Evolutionary conservation across 1,140 invertebrate genomes (phyloP), one percentile per base, ranked within the genome.

Genomic region (Hylyphantes graminicola): DNA sequence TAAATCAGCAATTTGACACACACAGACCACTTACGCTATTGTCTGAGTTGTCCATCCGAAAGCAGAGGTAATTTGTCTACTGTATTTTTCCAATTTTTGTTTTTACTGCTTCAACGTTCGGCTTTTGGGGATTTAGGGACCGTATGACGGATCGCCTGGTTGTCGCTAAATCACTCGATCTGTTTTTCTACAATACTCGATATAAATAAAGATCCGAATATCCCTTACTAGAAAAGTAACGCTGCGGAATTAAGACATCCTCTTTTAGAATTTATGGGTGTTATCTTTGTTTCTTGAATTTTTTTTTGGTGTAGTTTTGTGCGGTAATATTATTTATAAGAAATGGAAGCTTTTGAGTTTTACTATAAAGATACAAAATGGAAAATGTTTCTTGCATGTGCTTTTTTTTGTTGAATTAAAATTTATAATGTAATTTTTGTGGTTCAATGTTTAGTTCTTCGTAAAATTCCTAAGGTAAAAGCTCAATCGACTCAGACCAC

Each of bases 131-230:
- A 70, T 35, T 35, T 35, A 5, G 35, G 35, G 35, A 35, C 35
- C 35, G 35, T 35, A 35, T 70, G 68, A 70, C 8, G 51, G 51
- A 70, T 70, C 54, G 53, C 19, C n/a, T 55, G 51, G 53, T 74
- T 57, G 72, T 74, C 72, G 57, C 72, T 74, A 74, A 74, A 74
- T 74, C 72, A 74, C 57, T 74, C 54, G 72, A 74, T 74, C 72
- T 74, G 72, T 74, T 74, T 74, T 74, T 74, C 72, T 74, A 74
- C 72, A 74, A 74, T 74, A 74, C 72, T 74, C 35, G 35, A 35
- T 35, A 35, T 74, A 74, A 53, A 55, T 74, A 57, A 21, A 74
- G n/a, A 74, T 74, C 55, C 57, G 57, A 51, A 74, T 74, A 55
- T 57, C 72, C 72, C 53, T 35, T 35, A 35, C 35, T 35, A 59